phyloP scores from a whole-genome alignment of 2,888 invertebrate species.

The Eupithecia dodoneata region DNA sequence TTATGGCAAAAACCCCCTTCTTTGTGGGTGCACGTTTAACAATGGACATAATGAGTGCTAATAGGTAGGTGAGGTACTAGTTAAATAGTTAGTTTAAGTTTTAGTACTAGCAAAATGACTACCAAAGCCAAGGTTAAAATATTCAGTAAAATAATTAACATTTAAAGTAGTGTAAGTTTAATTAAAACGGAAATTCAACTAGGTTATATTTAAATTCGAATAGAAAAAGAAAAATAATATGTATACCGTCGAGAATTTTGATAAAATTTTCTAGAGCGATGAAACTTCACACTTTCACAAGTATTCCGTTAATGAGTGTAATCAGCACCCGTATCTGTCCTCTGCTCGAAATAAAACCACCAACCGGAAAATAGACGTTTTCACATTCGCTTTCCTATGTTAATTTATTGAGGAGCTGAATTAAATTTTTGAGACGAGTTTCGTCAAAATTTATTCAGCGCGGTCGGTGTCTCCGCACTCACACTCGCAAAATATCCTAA shows the following conservation, averaged over 20 bases:
- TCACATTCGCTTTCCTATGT: constrained; percentile 42
- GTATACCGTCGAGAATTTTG: background rate
- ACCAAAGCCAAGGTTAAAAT: background rate
- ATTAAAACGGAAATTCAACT: constrained; percentile 6
- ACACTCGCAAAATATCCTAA: too few relatives aligned
- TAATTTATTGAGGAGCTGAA: background rate
- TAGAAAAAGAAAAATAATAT: background rate
- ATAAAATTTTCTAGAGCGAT: constrained; percentile 14
- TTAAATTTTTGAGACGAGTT: background rate
- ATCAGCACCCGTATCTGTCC: constrained; percentile 40
- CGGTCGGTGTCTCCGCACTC: too few relatives aligned
- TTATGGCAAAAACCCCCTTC: too few relatives aligned
- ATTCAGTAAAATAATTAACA: background rate
- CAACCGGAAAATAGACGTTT: constrained; percentile 41
- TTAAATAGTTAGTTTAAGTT: too few relatives aligned
- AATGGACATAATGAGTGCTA: too few relatives aligned
- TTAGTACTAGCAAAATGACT: too few relatives aligned
- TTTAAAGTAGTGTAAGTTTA: background rate
- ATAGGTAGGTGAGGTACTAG: too few relatives aligned
- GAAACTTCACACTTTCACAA: constrained; percentile 33
- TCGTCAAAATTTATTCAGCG: background rate
- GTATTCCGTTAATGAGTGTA: constrained; percentile 37
- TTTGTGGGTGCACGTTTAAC: too few relatives aligned
- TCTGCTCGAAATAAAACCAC: constrained; percentile 28
- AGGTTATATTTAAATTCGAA: background rate